Conservation (phyloP, 1,140 invertebrate genomes). For the Pseudomyrmex concolor region DNA sequence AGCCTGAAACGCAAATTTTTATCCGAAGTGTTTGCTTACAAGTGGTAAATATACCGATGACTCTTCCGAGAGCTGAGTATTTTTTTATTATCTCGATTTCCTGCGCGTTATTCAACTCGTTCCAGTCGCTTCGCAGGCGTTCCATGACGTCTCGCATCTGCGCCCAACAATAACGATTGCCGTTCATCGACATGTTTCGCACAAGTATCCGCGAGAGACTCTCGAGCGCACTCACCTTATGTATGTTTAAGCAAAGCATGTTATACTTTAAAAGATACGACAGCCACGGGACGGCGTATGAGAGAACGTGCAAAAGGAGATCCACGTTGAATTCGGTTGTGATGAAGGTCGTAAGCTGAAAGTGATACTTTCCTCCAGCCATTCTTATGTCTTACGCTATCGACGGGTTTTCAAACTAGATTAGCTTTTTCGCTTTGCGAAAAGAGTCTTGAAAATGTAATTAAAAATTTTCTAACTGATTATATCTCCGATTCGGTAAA, state of each 20-base stretch:
- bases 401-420: too few relatives aligned
- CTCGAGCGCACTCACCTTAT: conserved; percentile 3
- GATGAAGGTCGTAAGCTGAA: conserved; percentile 40
- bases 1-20: background rate
- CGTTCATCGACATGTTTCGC: background rate
- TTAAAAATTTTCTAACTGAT: too few relatives aligned
- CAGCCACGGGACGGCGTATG: background rate
- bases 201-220: background rate
- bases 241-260: conserved; percentile 1
- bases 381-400: background rate
- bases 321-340: conserved; percentile 21
- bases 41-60: conserved; percentile 1
- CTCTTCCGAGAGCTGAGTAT: conserved; percentile 15
- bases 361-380: background rate
- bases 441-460: too few relatives aligned
- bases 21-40: conserved; percentile 13
- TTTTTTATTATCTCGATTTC: conserved; percentile 52
- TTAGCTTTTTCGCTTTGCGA: too few relatives aligned
- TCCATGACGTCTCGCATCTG: conserved; percentile 16
- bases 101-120: background rate
- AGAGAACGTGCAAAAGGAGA: conserved; percentile 33
- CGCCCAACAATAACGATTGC: background rate
- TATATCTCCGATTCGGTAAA: too few relatives aligned
- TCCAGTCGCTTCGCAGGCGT: conserved; percentile 26
- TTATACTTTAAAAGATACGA: conserved; percentile 10